Evolutionary conservation across 2,113 vertebrate species (phyloP).

Genomic region (Bos taurus): DNA sequence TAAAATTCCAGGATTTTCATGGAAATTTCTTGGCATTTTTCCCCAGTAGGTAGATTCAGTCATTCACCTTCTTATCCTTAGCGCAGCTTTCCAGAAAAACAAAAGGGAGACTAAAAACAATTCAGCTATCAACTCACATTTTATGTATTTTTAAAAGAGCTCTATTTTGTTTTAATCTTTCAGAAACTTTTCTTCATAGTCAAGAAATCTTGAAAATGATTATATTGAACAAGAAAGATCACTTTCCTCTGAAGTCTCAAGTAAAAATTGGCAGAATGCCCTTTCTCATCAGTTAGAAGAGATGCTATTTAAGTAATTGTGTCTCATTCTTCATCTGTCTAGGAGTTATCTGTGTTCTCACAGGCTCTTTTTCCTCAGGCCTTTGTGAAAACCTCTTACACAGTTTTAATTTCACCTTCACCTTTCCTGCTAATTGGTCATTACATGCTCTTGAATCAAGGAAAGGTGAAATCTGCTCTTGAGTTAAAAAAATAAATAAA

Average conservation of each 20-base stretch:
- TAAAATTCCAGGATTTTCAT: not conserved
- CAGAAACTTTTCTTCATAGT: not conserved
- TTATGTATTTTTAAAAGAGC: not conserved
- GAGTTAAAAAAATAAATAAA: constrained; percentile 2
- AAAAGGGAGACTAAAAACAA: not conserved
- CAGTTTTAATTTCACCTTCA: constrained; percentile 4
- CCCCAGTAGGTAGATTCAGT: not conserved
- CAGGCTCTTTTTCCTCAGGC: not conserved
- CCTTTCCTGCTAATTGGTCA: not conserved
- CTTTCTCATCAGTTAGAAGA: not conserved
- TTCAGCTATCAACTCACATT: not conserved
- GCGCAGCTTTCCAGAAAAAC: not conserved
- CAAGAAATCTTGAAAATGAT: not conserved
- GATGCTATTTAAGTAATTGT: not conserved
- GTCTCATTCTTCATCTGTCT: not conserved
- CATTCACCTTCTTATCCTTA: not conserved
- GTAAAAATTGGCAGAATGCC: constrained; percentile 16
- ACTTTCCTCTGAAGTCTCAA: not conserved
- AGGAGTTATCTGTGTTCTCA: not conserved
- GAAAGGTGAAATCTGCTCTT: not conserved
- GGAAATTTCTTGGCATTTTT: not conserved
- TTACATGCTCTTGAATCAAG: not conserved
- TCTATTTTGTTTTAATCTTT: not conserved
- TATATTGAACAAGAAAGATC: not conserved
- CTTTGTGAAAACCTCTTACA: not conserved